Conservation (phyloP, 2,888 invertebrate genomes). For the Laothoe populi region DNA sequence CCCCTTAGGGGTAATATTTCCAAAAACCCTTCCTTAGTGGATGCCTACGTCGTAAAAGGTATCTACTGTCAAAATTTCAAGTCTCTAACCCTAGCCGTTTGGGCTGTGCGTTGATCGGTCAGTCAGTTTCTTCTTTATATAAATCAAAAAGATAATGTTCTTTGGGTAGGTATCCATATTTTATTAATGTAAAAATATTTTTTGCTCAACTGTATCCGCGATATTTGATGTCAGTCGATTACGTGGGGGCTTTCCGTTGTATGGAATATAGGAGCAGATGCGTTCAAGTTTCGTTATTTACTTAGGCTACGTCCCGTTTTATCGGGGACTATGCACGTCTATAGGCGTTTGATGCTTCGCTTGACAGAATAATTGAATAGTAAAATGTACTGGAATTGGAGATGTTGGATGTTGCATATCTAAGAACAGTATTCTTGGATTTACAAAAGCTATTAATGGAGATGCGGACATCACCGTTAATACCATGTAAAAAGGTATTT, state of each 20-base stretch:
- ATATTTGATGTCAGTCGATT: constrained; percentile 51
- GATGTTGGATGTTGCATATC: background rate
- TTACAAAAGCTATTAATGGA: too few relatives aligned
- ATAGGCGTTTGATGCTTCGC: constrained; percentile 54
- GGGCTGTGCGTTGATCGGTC: too few relatives aligned
- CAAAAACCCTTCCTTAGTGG: too few relatives aligned
- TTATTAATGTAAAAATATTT: constrained; percentile 3
- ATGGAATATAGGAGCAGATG: constrained; percentile 65
- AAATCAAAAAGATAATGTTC: too few relatives aligned
- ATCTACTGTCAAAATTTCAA: too few relatives aligned
- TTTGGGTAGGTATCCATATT: background rate
- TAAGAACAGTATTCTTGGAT: background rate
- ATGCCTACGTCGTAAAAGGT: too few relatives aligned
- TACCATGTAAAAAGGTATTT: too few relatives aligned
- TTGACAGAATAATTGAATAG: constrained; percentile 60
- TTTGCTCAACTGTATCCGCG: constrained; percentile 26
- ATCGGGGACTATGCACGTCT: constrained; percentile 67
- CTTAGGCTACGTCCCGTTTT: constrained; percentile 74
- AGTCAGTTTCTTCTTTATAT: too few relatives aligned
- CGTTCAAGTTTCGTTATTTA: constrained; percentile 69
- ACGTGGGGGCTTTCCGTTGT: constrained; percentile 46
- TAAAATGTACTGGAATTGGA: constrained; percentile 1
- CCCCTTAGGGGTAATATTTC: too few relatives aligned
- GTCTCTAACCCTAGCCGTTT: too few relatives aligned
- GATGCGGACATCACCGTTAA: too few relatives aligned